Evolutionary conservation across 2,113 vertebrate species (phyloP), one percentile per base, ranked within the genome.

Genomic region (Xiphias gladius): DNA sequence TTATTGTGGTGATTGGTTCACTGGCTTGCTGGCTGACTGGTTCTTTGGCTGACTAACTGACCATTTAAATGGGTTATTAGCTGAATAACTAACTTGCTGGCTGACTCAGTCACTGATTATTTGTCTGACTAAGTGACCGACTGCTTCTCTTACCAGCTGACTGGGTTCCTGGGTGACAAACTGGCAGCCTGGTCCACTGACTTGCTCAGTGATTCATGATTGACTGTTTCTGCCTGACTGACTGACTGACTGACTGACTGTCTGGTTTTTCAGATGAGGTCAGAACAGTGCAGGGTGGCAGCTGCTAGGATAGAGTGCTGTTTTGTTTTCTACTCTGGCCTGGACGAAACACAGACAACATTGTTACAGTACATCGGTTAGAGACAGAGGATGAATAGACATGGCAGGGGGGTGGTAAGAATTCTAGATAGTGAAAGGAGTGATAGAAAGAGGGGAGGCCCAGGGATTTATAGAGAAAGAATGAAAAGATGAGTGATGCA

Each of bases 211-310:
- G 90, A 89, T 81, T 91, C 84, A 89, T 32, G 28, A 41, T 62
- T 61, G 59, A 16, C 79, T 66, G 73, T 32, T 74, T 80, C 37
- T 83, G 80, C 28, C 62, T 73, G 87, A 71, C 83, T 85, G 68
- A 7, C 55, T 72, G 82, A 11, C 62, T 73, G 87, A 71, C 83
- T 85, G 68, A 7, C 55, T 72, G 82, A 11, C 81, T 88, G 87
- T 80, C 86, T 87, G 81, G 61, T 88, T 89, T 76, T 82, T 87
- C 55, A 76, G 85, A 87, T 89, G 91, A 94, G 91, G 86, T 91
- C 89, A 85, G 81, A 86, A 82, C 69, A 77, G 86, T 13, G 80
- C 66, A 6, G 76, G 62, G 65, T 86, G 68, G 90, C 92, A 94
- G 92, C 93, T 93, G 91, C 89, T 69, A 37, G 84, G 57, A 92